Conservation (phyloP, 1,140 invertebrate genomes). For the Galendromus occidentalis region DNA sequence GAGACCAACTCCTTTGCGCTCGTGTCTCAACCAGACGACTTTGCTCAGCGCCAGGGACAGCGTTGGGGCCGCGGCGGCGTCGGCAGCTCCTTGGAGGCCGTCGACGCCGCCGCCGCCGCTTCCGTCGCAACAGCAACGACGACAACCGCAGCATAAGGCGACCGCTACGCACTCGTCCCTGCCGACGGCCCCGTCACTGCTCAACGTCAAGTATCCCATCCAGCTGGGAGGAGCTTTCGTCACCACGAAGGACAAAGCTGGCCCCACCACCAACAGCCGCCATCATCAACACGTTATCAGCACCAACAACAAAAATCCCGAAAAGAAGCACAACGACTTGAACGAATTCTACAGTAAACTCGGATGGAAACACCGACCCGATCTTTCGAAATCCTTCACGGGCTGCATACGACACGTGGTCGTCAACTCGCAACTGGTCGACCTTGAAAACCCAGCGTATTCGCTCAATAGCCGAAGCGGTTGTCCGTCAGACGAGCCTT, state of each 20-base stretch:
- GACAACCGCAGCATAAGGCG: neutral
- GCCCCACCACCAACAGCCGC: constrained; percentile 25
- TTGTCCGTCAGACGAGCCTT: constrained; percentile 4
- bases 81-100: constrained; percentile 13
- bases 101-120: no score
- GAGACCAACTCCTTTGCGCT: neutral
- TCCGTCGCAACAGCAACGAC: neutral
- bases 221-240: constrained; percentile 58
- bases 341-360: constrained; percentile 22
- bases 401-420: constrained; percentile 48
- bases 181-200: constrained; percentile 44
- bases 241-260: constrained; percentile 32
- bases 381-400: constrained; percentile 39
- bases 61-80: constrained; percentile 18
- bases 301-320: no score
- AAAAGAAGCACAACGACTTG: neutral
- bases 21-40: constrained; percentile 11
- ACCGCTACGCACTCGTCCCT: neutral
- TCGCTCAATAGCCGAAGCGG: constrained; percentile 4
- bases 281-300: neutral
- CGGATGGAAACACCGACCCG: constrained; percentile 44
- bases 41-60: constrained; percentile 13
- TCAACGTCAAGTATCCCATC: constrained; percentile 70
- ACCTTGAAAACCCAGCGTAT: neutral
- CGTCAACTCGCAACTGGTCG: constrained; percentile 6